Conservation (phyloP, 1,140 invertebrate species). For the Leptestheria dahalacensis region DNA sequence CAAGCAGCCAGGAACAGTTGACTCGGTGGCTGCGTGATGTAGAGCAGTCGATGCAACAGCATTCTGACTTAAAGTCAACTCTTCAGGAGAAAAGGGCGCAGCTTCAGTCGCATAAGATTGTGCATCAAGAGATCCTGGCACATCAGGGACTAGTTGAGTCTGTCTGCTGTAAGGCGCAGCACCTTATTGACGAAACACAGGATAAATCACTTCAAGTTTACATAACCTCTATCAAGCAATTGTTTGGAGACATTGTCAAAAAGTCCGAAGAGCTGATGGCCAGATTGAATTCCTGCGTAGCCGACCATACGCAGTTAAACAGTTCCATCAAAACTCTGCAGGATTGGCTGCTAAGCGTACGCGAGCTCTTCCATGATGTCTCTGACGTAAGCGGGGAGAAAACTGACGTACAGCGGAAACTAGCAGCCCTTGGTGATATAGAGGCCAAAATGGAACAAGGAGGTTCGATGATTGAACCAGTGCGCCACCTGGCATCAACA, state of each 20-base stretch:
- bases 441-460: constrained; percentile 53
- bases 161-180: constrained; percentile 80
- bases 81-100: constrained; percentile 88
- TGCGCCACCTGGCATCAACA: constrained; percentile 45
- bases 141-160: constrained; percentile 77
- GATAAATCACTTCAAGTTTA: constrained; percentile 72
- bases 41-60: constrained; percentile 75
- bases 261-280: constrained; percentile 70
- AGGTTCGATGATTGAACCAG: constrained; percentile 46
- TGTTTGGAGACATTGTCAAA: constrained; percentile 72
- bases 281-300: constrained; percentile 68
- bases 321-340: constrained; percentile 51
- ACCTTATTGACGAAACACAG: constrained; percentile 74
- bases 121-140: constrained; percentile 88
- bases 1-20: constrained; percentile 70
- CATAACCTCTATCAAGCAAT: constrained; percentile 70
- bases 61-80: constrained; percentile 76
- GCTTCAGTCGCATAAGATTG: constrained; percentile 77
- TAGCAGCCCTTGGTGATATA: constrained; percentile 47
- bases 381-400: constrained; percentile 67
- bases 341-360: constrained; percentile 61
- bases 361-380: constrained; percentile 55
- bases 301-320: constrained; percentile 66
- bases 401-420: constrained; percentile 48
- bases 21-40: constrained; percentile 85